Percentiles rank a stretch among this genome's conserved stretches.
These are phyloP conservation scores for Pelvicachromis taeniatus DNA, from an alignment of 2,113 vertebrate species.

Conservation along the genomic window DNA sequence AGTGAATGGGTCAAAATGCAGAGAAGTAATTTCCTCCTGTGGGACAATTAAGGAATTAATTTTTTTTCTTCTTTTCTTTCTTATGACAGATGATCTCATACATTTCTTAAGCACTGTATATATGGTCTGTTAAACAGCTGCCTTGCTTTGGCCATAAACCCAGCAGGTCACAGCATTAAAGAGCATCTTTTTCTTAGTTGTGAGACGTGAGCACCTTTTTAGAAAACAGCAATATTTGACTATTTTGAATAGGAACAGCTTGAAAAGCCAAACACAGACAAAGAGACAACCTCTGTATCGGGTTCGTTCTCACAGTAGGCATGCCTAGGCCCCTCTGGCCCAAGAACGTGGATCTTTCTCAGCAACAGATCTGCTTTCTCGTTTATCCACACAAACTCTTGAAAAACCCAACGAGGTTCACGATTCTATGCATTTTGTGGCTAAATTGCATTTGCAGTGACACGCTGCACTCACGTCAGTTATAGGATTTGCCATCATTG, in stretches of 20 bases:
- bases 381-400: background rate
- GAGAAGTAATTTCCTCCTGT: no score
- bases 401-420: background rate
- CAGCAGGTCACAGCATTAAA: background rate
- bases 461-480: background rate
- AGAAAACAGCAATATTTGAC: background rate
- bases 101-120: no score
- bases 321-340: background rate
- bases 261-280: background rate
- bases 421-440: background rate
- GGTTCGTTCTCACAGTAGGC: background rate
- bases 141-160: background rate
- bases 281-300: background rate
- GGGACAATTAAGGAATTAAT: no score
- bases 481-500: background rate
- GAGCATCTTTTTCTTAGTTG: background rate
- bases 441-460: background rate
- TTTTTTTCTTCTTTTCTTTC: no score
- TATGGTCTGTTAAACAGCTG: background rate
- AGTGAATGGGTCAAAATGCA: no score
- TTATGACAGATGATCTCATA: no score
- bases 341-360: no score
- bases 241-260: background rate
- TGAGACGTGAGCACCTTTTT: background rate
- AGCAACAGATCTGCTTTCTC: accelerated